A percentile compares a stretch with the other conserved stretches of the same genome.
Conservation (phyloP, 1,140 invertebrate species). For the Phocides pigmalion region DNA sequence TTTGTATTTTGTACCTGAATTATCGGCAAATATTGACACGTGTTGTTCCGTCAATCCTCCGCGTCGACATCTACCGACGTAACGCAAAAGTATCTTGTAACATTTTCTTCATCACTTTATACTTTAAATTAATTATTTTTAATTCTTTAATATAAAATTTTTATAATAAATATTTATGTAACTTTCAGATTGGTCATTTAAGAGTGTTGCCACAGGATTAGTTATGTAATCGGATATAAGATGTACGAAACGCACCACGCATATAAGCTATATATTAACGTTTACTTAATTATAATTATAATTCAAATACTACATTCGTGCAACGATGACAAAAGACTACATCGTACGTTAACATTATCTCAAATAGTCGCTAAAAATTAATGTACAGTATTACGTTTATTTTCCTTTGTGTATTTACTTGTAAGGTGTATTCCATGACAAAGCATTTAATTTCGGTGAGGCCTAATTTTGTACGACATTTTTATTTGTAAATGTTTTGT, state of each 20-base stretch:
- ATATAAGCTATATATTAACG: constrained; percentile 30
- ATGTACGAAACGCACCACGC: constrained; percentile 24
- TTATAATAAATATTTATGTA: constrained; percentile 46
- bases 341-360: constrained; percentile 40
- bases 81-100: constrained; percentile 13
- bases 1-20: constrained; percentile 31
- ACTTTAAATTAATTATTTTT: constrained; percentile 25
- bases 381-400: constrained; percentile 44
- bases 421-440: constrained; percentile 72
- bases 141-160: constrained; percentile 20
- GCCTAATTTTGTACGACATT: constrained; percentile 69
- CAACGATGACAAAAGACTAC: constrained; percentile 71
- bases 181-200: constrained; percentile 83
- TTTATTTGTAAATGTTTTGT: constrained; percentile 51
- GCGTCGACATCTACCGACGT: not conserved
- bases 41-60: constrained; percentile 22
- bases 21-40: constrained; percentile 4
- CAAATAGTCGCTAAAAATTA: constrained; percentile 35
- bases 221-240: constrained; percentile 56
- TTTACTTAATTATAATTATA: constrained; percentile 23
- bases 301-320: constrained; percentile 52
- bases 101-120: constrained; percentile 16
- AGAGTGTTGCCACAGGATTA: constrained; percentile 77
- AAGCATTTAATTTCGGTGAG: constrained; percentile 73
- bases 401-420: constrained; percentile 55